phyloP scores from a whole-genome alignment of 1,140 invertebrate species.

The Trachymyrmex cornetzi region DNA sequence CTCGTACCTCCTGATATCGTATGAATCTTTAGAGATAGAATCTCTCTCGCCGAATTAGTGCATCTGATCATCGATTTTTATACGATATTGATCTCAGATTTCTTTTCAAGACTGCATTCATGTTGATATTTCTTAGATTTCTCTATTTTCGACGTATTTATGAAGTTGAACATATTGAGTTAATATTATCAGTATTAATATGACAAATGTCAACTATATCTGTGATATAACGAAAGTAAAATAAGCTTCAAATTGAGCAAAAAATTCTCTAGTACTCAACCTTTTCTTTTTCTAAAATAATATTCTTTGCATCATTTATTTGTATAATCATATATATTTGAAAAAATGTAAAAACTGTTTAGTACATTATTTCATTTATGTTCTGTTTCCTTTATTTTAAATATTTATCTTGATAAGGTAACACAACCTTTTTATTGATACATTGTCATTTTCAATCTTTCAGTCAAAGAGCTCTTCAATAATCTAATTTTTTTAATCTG shows the following conservation, averaged over 20 bases:
- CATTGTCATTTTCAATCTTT: background rate
- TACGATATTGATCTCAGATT: background rate
- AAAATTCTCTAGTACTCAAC: background rate
- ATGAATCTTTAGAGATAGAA: slow-evolving; percentile 33
- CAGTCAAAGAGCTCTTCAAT: background rate
- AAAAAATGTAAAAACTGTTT: background rate
- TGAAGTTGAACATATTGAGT: background rate
- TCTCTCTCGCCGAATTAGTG: slow-evolving; percentile 7
- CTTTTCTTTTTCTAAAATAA: background rate
- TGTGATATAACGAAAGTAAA: background rate
- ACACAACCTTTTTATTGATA: background rate
- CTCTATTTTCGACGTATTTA: background rate
- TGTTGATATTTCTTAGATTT: background rate
- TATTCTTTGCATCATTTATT: background rate
- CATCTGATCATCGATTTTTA: background rate
- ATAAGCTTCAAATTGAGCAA: background rate
- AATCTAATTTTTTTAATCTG: background rate
- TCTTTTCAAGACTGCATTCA: background rate
- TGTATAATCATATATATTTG: background rate
- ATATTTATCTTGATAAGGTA: background rate
- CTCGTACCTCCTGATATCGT: background rate
- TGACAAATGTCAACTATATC: background rate
- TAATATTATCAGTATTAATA: background rate
- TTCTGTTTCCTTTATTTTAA: slow-evolving; percentile 7
- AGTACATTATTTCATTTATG: background rate